These are phyloP conservation scores for Perizoma affinitatum DNA, from an alignment of 2,888 invertebrate species.

Conservation along the genomic window DNA sequence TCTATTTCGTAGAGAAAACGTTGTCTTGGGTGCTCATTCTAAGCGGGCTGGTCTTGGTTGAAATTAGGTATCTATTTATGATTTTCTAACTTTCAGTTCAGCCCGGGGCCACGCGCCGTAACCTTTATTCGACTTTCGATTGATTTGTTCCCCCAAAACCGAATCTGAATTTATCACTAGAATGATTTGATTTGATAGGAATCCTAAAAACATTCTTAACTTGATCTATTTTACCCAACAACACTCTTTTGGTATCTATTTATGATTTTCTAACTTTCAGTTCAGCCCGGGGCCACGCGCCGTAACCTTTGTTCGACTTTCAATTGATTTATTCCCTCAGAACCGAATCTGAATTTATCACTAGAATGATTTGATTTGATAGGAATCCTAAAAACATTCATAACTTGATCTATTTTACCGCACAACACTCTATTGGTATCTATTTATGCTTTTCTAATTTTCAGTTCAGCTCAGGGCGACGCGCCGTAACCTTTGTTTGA, in stretches of 20 bases:
- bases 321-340: slow-evolving; percentile 76
- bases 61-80: too few relatives aligned
- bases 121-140: slow-evolving; percentile 76
- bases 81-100: slow-evolving; percentile 16
- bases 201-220: background rate
- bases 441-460: slow-evolving; percentile 15
- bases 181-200: too few relatives aligned
- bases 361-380: slow-evolving; percentile 45
- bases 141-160: slow-evolving; percentile 71
- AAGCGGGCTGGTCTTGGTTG: too few relatives aligned
- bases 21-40: too few relatives aligned
- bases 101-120: slow-evolving; percentile 49
- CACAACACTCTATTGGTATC: slow-evolving; percentile 10
- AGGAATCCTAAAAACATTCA: background rate
- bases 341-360: slow-evolving; percentile 79
- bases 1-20: too few relatives aligned
- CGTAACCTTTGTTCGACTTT: slow-evolving; percentile 71
- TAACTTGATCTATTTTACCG: background rate
- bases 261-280: slow-evolving; percentile 16
- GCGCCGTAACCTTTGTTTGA: slow-evolving; percentile 68
- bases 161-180: slow-evolving; percentile 81
- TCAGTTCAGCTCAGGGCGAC: slow-evolving; percentile 37
- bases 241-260: slow-evolving; percentile 13
- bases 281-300: slow-evolving; percentile 42
- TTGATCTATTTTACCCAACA: background rate